These are phyloP conservation scores for Sturnira hondurensis DNA, from an alignment of 2,113 vertebrate genomes.

Conservation along the genomic window DNA sequence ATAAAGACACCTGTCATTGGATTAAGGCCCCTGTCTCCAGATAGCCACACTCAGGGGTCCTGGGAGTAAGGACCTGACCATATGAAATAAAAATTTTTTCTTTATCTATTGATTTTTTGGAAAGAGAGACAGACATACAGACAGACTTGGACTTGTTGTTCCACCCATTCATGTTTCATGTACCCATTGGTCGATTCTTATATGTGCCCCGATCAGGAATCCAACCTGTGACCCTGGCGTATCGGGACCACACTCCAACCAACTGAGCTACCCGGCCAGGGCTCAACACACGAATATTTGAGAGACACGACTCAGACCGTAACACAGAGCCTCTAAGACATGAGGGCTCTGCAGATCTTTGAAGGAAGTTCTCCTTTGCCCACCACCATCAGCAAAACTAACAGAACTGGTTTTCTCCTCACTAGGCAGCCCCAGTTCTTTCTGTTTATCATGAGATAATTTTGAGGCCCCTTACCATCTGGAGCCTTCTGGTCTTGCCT, in stretches of 20 bases:
- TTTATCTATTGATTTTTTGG: no score
- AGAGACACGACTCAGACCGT: background rate
- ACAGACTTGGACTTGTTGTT: no score
- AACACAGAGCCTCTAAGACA: background rate
- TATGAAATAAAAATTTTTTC: background rate
- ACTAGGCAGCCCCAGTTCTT: background rate
- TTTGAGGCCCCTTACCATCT: background rate
- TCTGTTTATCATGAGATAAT: background rate
- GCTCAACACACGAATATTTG: background rate
- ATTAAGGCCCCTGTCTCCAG: background rate
- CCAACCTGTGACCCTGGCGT: no score
- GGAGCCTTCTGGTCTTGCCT: background rate
- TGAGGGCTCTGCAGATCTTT: background rate
- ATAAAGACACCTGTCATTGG: background rate
- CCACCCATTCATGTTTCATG: no score
- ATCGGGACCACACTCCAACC: no score
- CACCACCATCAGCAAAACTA: background rate
- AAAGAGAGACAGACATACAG: no score
- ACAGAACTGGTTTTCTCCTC: background rate
- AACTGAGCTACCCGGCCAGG: no score
- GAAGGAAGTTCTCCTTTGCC: background rate
- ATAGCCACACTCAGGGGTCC: background rate
- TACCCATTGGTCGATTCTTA: no score
- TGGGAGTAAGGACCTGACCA: background rate
- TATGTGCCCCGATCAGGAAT: no score